Base-by-base conservation (phyloP, 2,113 vertebrate genomes). In the Phalacrocorax carbo region DNA sequence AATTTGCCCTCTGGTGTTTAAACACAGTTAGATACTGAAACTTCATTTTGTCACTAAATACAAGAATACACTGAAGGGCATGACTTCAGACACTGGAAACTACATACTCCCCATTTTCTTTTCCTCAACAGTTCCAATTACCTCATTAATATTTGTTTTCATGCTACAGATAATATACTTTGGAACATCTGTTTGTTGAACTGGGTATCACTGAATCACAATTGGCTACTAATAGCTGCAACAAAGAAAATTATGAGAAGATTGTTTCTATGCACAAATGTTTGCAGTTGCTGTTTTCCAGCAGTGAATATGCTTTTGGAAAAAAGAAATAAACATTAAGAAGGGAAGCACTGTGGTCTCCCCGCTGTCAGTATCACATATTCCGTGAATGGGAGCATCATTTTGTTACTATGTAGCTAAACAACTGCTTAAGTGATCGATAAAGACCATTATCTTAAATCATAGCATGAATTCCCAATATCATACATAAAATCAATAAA, bases 391-490 rank as follows among this genome's bases (percentile, higher is more conserved):
- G 98, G 98, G 98, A 98, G 97, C 98, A 98, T 98, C 98, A 98
- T 98, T 99, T 99, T 98, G 98, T 97, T 98, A 98, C 98, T 97
- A 96, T 98, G 98, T 99, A 99, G 98, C 98, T 98, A 98, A 99
- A 99, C 99, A 99, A 99, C 99, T 99, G 98, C 99, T 99, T 99
- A 99, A 97, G 98, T 99, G 99, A 99, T 99, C 98, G 96, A 99
- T 99, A 99, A 99, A 99, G 98, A 98, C 98, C 98, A 99, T 99
- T 99, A 99, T 98, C 99, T 99, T 99, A 99, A 99, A 99, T 99
- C 99, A 99, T 98, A 97, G 98, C 97, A 93, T 98, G 98, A 98
- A 98, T 98, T 99, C 98, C 98, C 98, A 99, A 99, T 99, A 99
- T 99, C 98, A 98, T 98, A 99, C 98, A 99, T 98, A 98, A 98